These are phyloP conservation scores for Aphelinus atriplicis DNA, from an alignment of 1,140 invertebrate species.

Conservation along the genomic window DNA sequence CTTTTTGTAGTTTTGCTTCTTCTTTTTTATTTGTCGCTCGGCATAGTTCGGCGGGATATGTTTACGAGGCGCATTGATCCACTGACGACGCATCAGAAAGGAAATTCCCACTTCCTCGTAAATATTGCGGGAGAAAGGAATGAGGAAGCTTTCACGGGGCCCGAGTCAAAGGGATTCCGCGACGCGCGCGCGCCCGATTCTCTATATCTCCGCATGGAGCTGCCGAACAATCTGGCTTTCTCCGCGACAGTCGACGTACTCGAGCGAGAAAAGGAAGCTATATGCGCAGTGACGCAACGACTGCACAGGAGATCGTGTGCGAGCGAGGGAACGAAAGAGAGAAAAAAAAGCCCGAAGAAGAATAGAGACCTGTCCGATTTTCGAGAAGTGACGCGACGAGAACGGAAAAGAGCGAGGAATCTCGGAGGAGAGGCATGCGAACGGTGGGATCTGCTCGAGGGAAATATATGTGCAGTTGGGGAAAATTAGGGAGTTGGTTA, in stretches of 20 bases:
- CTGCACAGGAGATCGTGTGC: background rate
- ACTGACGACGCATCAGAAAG: too few species aligned
- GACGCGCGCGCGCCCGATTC: background rate
- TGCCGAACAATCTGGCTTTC: background rate
- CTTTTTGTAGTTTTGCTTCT: too few species aligned
- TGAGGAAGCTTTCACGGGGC: too few species aligned
- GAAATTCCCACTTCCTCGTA: too few species aligned
- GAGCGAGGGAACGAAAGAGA: background rate
- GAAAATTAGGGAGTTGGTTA: background rate
- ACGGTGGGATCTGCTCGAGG: too few species aligned
- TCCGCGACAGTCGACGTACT: conserved; percentile 7
- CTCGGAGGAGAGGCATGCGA: background rate
- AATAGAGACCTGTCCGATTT: conserved; percentile 11
- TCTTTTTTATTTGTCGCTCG: too few species aligned
- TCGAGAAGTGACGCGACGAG: conserved; percentile 15
- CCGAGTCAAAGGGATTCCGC: too few species aligned
- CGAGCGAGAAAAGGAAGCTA: conserved; percentile 10
- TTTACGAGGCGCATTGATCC: too few species aligned
- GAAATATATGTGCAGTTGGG: background rate
- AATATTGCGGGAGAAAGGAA: too few species aligned
- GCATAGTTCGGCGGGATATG: too few species aligned
- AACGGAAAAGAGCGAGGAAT: background rate
- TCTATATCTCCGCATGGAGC: conserved; percentile 8
- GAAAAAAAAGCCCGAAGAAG: background rate
- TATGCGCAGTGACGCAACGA: conserved; percentile 11